These are phyloP conservation scores for Beris chalybata DNA, from an alignment of 2,888 invertebrate species.

Conservation along the genomic window DNA sequence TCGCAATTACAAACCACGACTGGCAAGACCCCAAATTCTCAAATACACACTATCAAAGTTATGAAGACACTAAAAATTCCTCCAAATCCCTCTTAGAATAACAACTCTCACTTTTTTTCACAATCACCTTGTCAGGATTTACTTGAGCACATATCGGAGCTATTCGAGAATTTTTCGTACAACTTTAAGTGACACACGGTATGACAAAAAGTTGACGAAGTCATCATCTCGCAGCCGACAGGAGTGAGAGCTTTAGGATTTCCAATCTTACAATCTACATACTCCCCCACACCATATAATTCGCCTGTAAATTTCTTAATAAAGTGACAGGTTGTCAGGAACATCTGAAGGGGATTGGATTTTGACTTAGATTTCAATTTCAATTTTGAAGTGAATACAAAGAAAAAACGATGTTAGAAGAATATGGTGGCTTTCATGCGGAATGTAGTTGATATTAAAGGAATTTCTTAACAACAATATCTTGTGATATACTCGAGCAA, in stretches of 20 bases:
- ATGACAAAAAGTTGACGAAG: slow-evolving; percentile 12
- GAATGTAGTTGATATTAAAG: too few species aligned
- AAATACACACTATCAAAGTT: too few species aligned
- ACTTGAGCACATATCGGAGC: not conserved
- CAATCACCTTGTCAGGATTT: not conserved
- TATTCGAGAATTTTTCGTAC: not conserved
- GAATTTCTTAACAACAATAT: too few species aligned
- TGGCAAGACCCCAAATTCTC: too few species aligned
- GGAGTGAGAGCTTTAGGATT: not conserved
- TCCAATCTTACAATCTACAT: not conserved
- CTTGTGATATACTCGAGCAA: too few species aligned
- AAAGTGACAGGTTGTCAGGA: slow-evolving; percentile 28
- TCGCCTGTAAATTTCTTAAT: slow-evolving; percentile 23
- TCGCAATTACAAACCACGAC: too few species aligned
- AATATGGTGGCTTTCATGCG: too few species aligned
- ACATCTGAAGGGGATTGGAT: slow-evolving; percentile 17
- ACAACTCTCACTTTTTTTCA: not conserved
- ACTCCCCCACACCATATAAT: not conserved
- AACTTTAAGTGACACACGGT: not conserved
- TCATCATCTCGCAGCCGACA: slow-evolving; percentile 26
- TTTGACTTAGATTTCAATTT: slow-evolving; percentile 6
- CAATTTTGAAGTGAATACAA: too few species aligned
- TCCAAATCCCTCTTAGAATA: too few species aligned
- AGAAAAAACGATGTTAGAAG: too few species aligned
- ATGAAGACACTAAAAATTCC: too few species aligned